Evolutionary conservation across 2,888 invertebrate genomes (phyloP).

Genomic region (Noctua comes): DNA sequence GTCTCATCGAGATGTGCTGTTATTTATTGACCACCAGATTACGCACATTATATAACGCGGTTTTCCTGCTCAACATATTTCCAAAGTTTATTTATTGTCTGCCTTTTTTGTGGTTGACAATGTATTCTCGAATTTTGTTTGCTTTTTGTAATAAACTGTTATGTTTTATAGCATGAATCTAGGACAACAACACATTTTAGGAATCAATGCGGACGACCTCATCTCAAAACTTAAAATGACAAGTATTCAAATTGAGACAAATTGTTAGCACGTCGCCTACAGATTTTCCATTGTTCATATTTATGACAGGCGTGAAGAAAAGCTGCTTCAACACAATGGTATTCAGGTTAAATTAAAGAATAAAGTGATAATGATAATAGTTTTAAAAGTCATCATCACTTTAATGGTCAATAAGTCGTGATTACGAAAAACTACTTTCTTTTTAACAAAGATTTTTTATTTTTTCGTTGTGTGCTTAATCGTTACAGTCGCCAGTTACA

Average conservation of each 20-base stretch:
- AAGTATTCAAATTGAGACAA: constrained; percentile 54
- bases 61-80: constrained; percentile 64
- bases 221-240: constrained; percentile 28
- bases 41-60: constrained; percentile 59
- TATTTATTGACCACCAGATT: constrained; percentile 68
- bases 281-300: constrained; percentile 50
- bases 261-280: constrained; percentile 45
- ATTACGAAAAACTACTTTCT: constrained; percentile 48
- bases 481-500: constrained; percentile 36
- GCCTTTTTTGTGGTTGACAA: constrained; percentile 46
- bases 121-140: constrained; percentile 27
- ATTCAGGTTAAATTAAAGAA: constrained; percentile 52
- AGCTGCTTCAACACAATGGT: constrained; percentile 38
- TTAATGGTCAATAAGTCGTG: constrained; percentile 43
- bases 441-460: constrained; percentile 18
- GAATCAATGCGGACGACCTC: constrained; percentile 15
- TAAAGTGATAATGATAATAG: constrained; percentile 54
- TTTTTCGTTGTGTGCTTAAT: constrained; percentile 30
- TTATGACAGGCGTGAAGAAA: constrained; percentile 42
- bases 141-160: constrained; percentile 39
- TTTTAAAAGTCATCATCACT: constrained; percentile 36
- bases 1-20: constrained; percentile 60
- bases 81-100: constrained; percentile 57
- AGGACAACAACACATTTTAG: constrained; percentile 13
- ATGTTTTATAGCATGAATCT: constrained; percentile 32